These are phyloP conservation scores for Megaceryle maxima DNA, from an alignment of 2,113 vertebrate species.

Conservation along the genomic window DNA sequence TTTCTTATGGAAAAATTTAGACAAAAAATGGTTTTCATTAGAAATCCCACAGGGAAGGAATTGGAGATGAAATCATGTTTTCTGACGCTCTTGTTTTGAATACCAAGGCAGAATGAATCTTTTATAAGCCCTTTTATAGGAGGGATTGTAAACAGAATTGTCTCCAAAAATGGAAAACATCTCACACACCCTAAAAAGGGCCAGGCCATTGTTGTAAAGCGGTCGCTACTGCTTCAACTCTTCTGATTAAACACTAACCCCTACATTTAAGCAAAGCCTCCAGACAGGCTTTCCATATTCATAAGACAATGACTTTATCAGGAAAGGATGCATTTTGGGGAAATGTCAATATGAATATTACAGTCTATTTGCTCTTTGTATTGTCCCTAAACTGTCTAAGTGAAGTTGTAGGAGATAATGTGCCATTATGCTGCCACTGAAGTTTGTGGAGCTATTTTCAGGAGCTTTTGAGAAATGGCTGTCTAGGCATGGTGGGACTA, in stretches of 20 bases:
- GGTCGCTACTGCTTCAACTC: not conserved
- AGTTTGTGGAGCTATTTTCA: not conserved
- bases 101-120: not conserved
- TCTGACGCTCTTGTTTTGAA: constrained; percentile 12
- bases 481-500: not conserved
- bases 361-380: constrained; percentile 10
- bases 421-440: constrained; percentile 26
- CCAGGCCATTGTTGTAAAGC: not conserved
- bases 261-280: not conserved
- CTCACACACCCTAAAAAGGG: not conserved
- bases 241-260: not conserved
- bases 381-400: not conserved
- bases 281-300: constrained; percentile 46
- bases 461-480: not conserved
- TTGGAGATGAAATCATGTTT: not conserved
- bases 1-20: not conserved
- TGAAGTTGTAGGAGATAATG: not conserved
- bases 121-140: constrained; percentile 12
- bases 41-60: not conserved
- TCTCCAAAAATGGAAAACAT: constrained; percentile 12
- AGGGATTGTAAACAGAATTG: constrained; percentile 20
- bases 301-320: not conserved
- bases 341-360: constrained; percentile 45
- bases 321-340: constrained; percentile 5
- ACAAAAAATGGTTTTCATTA: constrained; percentile 16